Base-by-base conservation (phyloP, 2,888 invertebrate species). In the Phanerotoma sp. region DNA sequence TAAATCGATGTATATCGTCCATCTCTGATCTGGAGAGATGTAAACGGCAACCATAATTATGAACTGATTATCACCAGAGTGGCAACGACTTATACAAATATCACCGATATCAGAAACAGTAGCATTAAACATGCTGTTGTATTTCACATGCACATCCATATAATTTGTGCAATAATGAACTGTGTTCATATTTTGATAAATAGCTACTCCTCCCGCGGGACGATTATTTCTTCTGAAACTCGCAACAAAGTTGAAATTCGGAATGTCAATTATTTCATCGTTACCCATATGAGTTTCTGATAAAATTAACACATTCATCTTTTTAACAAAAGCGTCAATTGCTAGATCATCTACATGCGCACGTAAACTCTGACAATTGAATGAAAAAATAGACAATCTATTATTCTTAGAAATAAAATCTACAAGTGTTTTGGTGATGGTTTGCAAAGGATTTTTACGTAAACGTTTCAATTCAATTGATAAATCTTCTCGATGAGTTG, bases 121-220 rank as follows among this genome's bases (percentile, higher is more conserved):
- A n/a, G n/a, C n/a, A n/a, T n/a, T n/a, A n/a, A n/a, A n/a, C n/a
- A n/a, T n/a, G n/a, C n/a, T n/a, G n/a, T n/a, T n/a, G n/a, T n/a
- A n/a, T n/a, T n/a, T n/a, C n/a, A n/a, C n/a, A n/a, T n/a, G n/a
- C n/a, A n/a, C n/a, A n/a, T n/a, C n/a, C n/a, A n/a, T n/a, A n/a
- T n/a, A n/a, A n/a, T n/a, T n/a, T n/a, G n/a, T n/a, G n/a, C n/a
- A n/a, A n/a, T n/a, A n/a, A n/a, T n/a, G n/a, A n/a, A n/a, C n/a
- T n/a, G n/a, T n/a, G n/a, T 33, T 6, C n/a, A 33, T 20, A 32
- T 51, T 42, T 6, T 44, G 30, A 46, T 52, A 52, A 9, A 52
- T 37, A 37, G 52, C 52, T 25, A 52, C 45, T 38, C 52, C 52
- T 22, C 35, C 52, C 3, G 45, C 44, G 25, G 41, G 25, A 18